Conservation (phyloP, 92 coral and sea anemone species). For the Porites cylindrica region DNA sequence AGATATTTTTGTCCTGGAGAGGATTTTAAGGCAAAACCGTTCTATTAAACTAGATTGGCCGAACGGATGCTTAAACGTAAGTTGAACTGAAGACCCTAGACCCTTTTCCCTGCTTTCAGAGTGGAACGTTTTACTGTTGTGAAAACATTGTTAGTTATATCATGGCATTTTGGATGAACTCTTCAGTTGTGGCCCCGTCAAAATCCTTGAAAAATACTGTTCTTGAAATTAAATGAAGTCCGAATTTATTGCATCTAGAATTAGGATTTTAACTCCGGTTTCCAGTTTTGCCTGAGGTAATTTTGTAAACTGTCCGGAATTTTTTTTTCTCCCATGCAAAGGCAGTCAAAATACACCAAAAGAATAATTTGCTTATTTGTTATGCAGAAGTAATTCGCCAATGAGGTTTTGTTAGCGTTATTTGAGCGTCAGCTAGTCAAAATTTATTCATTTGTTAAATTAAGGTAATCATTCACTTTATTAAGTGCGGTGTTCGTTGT, state of each 20-base stretch:
- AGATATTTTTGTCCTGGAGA: too few relatives aligned
- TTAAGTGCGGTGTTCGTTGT: constrained; percentile 2
- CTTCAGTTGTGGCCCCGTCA: not conserved
- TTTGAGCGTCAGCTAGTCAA: constrained; percentile 28
- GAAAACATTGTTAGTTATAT: too few relatives aligned
- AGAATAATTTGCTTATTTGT: not conserved
- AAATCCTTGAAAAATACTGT: constrained; percentile 21
- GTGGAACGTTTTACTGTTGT: too few relatives aligned
- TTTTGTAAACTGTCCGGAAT: too few relatives aligned
- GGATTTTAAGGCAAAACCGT: too few relatives aligned
- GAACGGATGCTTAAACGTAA: too few relatives aligned
- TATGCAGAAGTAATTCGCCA: constrained; percentile 11
- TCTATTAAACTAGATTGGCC: too few relatives aligned
- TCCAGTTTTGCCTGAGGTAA: not conserved
- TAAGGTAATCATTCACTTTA: constrained; percentile 26
- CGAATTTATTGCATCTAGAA: not conserved
- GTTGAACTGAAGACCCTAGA: too few relatives aligned
- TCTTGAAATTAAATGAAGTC: constrained; percentile 10
- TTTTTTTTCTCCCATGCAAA: not conserved
- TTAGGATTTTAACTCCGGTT: not conserved
- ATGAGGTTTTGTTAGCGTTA: constrained; percentile 17
- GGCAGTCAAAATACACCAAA: not conserved
- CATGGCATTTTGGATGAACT: too few relatives aligned
- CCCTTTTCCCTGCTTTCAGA: too few relatives aligned
- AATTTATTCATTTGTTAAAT: constrained; percentile 47